Conservation (phyloP, 2,888 invertebrate genomes). For the Agriopis marginaria region DNA sequence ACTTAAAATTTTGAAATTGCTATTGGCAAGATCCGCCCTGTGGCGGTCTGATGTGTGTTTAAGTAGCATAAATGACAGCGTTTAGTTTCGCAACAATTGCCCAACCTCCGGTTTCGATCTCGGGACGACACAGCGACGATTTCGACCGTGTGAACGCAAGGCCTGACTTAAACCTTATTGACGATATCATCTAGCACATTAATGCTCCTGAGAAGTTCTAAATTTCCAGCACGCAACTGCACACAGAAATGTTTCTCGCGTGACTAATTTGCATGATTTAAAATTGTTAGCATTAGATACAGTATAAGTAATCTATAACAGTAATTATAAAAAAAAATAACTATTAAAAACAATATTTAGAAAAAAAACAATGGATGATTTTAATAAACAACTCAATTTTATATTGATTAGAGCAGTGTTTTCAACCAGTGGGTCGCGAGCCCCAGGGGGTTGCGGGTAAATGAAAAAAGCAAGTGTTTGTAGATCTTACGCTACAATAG, state of each 20-base stretch:
- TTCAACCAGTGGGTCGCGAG: no score
- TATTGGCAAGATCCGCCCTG: constrained; percentile 14
- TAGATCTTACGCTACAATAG: no score
- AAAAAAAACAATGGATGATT: neutral
- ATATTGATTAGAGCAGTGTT: no score
- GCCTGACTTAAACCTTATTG: constrained; percentile 65
- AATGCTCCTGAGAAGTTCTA: constrained; percentile 38
- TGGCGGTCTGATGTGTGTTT: constrained; percentile 23
- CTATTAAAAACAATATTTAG: neutral
- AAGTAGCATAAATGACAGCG: constrained; percentile 37
- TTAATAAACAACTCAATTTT: neutral
- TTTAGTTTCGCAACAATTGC: constrained; percentile 67
- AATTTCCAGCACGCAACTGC: constrained; percentile 35
- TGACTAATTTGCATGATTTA: constrained; percentile 15
- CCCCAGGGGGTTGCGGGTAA: no score
- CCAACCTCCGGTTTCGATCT: constrained; percentile 70
- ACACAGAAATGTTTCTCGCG: constrained; percentile 1
- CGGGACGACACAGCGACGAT: constrained; percentile 61
- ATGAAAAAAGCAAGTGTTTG: no score
- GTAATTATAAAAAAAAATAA: no score
- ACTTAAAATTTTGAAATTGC: constrained; percentile 6
- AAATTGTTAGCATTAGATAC: constrained; percentile 5
- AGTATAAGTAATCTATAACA: constrained; percentile 9
- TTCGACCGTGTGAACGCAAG: constrained; percentile 69
- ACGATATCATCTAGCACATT: constrained; percentile 39